Evolutionary conservation across 2,888 invertebrate genomes (phyloP).

Genomic region (Philaethria dido): DNA sequence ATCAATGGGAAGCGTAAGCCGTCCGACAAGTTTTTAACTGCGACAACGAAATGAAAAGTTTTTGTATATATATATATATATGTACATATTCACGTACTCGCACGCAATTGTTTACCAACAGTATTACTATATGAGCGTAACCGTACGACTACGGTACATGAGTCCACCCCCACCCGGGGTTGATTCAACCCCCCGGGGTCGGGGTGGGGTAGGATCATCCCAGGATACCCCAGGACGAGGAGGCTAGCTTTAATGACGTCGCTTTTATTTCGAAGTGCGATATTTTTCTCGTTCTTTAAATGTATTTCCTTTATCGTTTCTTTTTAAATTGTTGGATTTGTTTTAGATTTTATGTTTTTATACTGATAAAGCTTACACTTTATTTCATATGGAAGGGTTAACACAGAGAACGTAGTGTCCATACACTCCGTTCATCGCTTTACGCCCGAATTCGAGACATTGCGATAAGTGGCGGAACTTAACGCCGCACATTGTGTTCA

Average conservation of each 20-base stretch:
- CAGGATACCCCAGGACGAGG: slow-evolving; percentile 64
- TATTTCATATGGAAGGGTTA: too few relatives aligned
- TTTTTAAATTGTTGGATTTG: slow-evolving; percentile 22
- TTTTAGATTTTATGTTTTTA: neutral
- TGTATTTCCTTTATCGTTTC: slow-evolving; percentile 36
- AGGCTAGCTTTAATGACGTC: slow-evolving; percentile 74
- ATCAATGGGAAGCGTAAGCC: slow-evolving; percentile 16
- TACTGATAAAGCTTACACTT: neutral
- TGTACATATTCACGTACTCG: slow-evolving; percentile 25
- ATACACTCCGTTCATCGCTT: too few relatives aligned
- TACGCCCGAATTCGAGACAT: too few relatives aligned
- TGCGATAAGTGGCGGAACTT: too few relatives aligned
- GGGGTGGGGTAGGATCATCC: slow-evolving; percentile 43
- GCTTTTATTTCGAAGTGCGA: slow-evolving; percentile 69
- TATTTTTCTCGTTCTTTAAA: slow-evolving; percentile 54
- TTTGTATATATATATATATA: too few relatives aligned
- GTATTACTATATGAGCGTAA: slow-evolving; percentile 64
- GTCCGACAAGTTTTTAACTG: slow-evolving; percentile 19
- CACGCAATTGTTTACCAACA: slow-evolving; percentile 81
- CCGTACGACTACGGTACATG: slow-evolving; percentile 72
- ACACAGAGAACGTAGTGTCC: too few relatives aligned
- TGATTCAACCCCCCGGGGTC: slow-evolving; percentile 58
- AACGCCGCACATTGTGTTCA: too few relatives aligned
- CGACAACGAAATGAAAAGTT: slow-evolving; percentile 25
- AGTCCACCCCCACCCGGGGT: too few relatives aligned